phyloP scores from a whole-genome alignment of 1,140 invertebrate genomes.

The Drosophila simulans region DNA sequence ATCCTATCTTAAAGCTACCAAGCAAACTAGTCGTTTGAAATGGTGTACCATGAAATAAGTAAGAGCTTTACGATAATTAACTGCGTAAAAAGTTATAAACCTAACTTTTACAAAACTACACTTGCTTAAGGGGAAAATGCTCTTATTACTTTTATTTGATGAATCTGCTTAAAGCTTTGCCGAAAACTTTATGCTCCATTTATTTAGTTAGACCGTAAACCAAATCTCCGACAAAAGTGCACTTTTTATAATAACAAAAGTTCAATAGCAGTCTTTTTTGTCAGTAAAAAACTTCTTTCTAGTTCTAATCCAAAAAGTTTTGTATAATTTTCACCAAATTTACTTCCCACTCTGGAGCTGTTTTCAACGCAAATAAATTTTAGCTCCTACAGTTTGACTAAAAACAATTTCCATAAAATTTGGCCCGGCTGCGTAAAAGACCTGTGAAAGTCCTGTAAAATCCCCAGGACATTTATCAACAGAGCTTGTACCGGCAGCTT shows the following conservation, averaged over 20 bases:
- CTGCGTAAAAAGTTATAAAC: not conserved
- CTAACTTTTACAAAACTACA: not conserved
- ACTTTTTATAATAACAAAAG: constrained; percentile 33
- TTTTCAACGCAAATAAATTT: constrained; percentile 43
- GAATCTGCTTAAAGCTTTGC: not conserved
- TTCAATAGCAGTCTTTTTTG: constrained; percentile 15
- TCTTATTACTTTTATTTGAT: not conserved
- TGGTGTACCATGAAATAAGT: not conserved
- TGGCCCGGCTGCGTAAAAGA: constrained; percentile 1
- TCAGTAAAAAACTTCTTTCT: constrained; percentile 20
- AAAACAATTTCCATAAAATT: constrained; percentile 47
- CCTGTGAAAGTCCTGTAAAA: constrained; percentile 26
- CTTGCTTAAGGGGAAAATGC: not conserved
- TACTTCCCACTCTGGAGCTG: constrained; percentile 21
- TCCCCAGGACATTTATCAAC: constrained; percentile 45
- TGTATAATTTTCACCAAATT: constrained; percentile 45
- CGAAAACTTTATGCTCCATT: constrained; percentile 27
- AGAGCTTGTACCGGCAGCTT: constrained; percentile 26
- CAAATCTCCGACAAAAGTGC: constrained; percentile 16
- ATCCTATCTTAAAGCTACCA: not conserved
- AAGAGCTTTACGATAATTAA: not conserved
- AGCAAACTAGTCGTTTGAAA: not conserved
- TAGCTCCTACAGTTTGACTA: constrained; percentile 17
- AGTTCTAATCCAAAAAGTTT: constrained; percentile 42
- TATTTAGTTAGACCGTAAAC: constrained; percentile 38